Evolutionary conservation across 2,797 vertebrate genomes (phyloP).

Genomic region (Simalia tracyae): DNA sequence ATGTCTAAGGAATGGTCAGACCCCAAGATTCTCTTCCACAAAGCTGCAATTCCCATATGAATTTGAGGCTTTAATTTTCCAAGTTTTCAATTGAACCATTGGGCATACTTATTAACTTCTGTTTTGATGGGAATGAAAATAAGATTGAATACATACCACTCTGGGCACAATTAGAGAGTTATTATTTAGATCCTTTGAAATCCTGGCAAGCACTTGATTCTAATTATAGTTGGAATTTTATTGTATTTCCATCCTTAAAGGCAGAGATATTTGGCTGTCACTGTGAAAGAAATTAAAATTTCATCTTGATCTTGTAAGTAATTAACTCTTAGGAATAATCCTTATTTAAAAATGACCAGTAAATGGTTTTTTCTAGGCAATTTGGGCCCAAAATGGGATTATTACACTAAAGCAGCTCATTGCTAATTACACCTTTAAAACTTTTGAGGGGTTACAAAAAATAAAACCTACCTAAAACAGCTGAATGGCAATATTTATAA

Average conservation of each 20-base stretch:
- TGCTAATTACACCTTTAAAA: neutral
- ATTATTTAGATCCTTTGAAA: neutral
- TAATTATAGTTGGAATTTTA: neutral
- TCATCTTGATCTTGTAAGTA: neutral
- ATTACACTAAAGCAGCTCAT: neutral
- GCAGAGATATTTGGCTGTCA: neutral
- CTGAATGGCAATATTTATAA: neutral
- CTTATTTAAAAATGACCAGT: neutral
- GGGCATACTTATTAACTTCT: neutral
- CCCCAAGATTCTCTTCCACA: neutral
- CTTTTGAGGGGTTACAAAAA: neutral
- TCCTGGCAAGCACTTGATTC: neutral
- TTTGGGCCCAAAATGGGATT: neutral
- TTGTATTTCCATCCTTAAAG: neutral
- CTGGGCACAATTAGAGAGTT: neutral
- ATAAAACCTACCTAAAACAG: neutral
- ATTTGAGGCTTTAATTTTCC: neutral
- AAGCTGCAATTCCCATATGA: neutral
- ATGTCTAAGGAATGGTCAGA: neutral
- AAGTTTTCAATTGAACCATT: neutral
- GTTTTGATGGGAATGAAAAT: neutral
- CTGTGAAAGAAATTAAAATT: neutral
- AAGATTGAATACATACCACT: neutral
- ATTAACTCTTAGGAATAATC: neutral
- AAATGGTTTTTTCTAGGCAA: neutral